phyloP scores from a whole-genome alignment of 2,888 invertebrate genomes.

The Plebejus argus region DNA sequence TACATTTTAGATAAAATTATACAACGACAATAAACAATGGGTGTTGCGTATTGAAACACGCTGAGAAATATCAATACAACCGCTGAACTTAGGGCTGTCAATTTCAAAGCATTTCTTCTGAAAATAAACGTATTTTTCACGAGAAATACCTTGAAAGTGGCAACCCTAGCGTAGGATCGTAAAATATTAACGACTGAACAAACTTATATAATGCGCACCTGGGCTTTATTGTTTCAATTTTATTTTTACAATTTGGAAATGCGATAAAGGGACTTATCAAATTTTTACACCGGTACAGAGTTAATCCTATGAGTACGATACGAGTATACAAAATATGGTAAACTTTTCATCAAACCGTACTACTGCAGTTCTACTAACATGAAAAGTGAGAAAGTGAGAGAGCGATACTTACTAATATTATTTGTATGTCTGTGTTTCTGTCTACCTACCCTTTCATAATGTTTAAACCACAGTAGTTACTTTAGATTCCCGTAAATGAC shows the following conservation, averaged over 20 bases:
- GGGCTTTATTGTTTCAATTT: conserved; percentile 24
- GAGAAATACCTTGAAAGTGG: background rate
- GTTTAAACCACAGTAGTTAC: too few species aligned
- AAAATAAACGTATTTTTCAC: background rate
- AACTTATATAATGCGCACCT: conserved; percentile 28
- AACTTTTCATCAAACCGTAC: too few species aligned
- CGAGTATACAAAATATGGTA: background rate
- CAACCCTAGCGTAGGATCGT: background rate
- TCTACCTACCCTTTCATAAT: too few species aligned
- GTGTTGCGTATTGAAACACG: background rate
- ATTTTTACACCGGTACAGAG: background rate
- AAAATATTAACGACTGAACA: conserved; percentile 11
- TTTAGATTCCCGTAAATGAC: too few species aligned
- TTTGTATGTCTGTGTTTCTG: too few species aligned
- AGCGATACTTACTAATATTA: background rate
- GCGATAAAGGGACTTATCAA: conserved; percentile 6
- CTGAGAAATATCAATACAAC: conserved; percentile 7
- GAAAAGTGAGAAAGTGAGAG: background rate
- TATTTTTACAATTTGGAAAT: conserved; percentile 10
- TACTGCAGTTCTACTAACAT: too few species aligned
- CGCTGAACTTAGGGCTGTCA: background rate
- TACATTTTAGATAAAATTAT: conserved; percentile 9
- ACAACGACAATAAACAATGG: background rate
- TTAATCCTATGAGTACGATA: background rate
- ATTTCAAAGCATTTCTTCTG: background rate